A percentile compares a stretch with the other conserved stretches of the same genome.
Evolutionary conservation across 2,113 vertebrate species (phyloP).

Genomic region (Perca fluviatilis): DNA sequence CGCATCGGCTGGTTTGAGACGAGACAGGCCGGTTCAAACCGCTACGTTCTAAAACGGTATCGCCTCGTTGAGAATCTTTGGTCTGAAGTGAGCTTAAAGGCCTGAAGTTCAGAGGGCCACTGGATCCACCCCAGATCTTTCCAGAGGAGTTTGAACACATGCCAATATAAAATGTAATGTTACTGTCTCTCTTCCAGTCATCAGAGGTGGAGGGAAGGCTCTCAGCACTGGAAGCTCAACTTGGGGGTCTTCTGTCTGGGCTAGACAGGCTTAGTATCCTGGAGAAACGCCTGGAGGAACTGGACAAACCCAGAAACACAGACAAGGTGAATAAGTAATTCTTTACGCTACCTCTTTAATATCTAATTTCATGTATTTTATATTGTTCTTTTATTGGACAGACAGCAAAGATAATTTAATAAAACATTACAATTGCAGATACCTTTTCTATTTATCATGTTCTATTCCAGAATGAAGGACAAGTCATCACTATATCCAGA

Average conservation of each 20-base stretch:
- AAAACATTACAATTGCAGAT: background rate
- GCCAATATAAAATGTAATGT: background rate
- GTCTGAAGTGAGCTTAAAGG: background rate
- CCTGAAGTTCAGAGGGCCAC: background rate
- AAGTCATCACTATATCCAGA: constrained; percentile 75
- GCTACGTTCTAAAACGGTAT: too few species aligned
- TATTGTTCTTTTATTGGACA: background rate
- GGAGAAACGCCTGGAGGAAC: constrained; percentile 82
- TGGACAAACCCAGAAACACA: constrained; percentile 78
- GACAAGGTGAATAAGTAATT: constrained; percentile 71
- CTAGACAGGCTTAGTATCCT: constrained; percentile 85
- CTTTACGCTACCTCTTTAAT: background rate
- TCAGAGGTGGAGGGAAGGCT: constrained; percentile 74
- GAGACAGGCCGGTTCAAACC: too few species aligned
- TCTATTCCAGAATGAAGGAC: constrained; percentile 38
- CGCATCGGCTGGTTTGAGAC: too few species aligned
- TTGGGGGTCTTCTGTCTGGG: constrained; percentile 76
- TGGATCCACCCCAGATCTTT: background rate
- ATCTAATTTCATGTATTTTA: background rate
- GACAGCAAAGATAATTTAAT: background rate
- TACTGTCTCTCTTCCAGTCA: constrained; percentile 67
- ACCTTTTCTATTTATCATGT: background rate
- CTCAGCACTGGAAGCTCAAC: constrained; percentile 79
- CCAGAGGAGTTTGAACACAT: background rate
- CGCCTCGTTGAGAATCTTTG: too few species aligned